Evolutionary conservation across 2,888 invertebrate species (phyloP).

Genomic region (Drosophila siamana): DNA sequence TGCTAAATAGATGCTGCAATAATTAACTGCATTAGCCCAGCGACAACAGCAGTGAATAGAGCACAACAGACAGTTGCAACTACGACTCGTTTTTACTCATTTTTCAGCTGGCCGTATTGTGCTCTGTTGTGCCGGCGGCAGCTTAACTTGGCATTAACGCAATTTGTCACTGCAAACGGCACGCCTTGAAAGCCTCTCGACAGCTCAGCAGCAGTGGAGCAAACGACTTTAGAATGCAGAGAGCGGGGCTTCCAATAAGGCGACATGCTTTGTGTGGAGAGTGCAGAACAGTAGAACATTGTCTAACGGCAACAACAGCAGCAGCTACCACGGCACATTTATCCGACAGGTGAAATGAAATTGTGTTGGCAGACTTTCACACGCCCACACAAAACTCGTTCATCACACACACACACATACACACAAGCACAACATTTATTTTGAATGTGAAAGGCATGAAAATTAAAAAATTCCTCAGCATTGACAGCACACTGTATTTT

Average conservation of each 20-base stretch:
- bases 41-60: constrained; percentile 23
- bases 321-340: constrained; percentile 46
- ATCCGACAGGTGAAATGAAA: constrained; percentile 74
- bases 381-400: constrained; percentile 22
- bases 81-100: constrained; percentile 7
- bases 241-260: not conserved
- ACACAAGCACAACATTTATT: constrained; percentile 31
- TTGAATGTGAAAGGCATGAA: constrained; percentile 53
- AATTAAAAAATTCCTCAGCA: constrained; percentile 58
- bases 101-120: constrained; percentile 5
- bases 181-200: constrained; percentile 21
- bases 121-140: constrained; percentile 55
- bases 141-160: constrained; percentile 76
- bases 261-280: constrained; percentile 25
- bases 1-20: constrained; percentile 70
- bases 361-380: constrained; percentile 40
- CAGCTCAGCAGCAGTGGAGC: constrained; percentile 40
- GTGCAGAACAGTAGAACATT: too few relatives aligned
- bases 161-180: constrained; percentile 71
- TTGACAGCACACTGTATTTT: constrained; percentile 55
- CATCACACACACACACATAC: too few relatives aligned
- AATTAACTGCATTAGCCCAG: constrained; percentile 72
- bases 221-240: constrained; percentile 1
- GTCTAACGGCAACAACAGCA: constrained; percentile 34
- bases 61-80: constrained; percentile 21